Percentiles rank a stretch among this genome's conserved stretches.
Evolutionary conservation across 1,140 invertebrate genomes (phyloP).

Genomic region (Oncopodura yosiiana): DNA sequence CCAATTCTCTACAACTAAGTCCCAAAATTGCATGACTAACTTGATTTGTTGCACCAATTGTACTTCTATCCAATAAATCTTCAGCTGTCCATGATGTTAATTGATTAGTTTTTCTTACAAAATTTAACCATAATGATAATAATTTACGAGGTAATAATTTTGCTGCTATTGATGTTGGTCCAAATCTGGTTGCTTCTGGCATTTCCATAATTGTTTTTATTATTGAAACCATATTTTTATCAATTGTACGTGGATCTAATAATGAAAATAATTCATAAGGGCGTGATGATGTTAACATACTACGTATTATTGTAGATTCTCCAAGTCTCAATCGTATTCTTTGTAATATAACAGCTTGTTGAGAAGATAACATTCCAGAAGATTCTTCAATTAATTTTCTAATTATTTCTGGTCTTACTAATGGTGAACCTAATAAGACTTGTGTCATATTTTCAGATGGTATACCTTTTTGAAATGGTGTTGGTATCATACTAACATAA

Average conservation of each 20-base stretch:
- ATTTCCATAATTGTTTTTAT: slow-evolving; percentile 31
- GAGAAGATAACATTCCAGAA: slow-evolving; percentile 28
- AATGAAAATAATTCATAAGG: slow-evolving; percentile 21
- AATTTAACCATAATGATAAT: slow-evolving; percentile 17
- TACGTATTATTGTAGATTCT: slow-evolving; percentile 19
- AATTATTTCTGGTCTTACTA: slow-evolving; percentile 23
- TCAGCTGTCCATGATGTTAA: slow-evolving; percentile 13
- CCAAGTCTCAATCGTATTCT: slow-evolving; percentile 11
- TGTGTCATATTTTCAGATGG: slow-evolving; percentile 27
- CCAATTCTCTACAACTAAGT: slow-evolving; percentile 25
- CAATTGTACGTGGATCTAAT: slow-evolving; percentile 20
- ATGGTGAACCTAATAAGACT: slow-evolving; percentile 8
- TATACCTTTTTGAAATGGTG: slow-evolving; percentile 31
- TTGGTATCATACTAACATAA: slow-evolving; percentile 26
- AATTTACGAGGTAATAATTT: slow-evolving; percentile 21
- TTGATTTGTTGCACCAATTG: slow-evolving; percentile 18
- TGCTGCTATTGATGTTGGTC: slow-evolving; percentile 20
- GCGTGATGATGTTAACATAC: slow-evolving; percentile 13
- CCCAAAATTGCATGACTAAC: slow-evolving; percentile 27
- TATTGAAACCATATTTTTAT: slow-evolving; percentile 23
- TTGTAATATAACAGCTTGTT: slow-evolving; percentile 28
- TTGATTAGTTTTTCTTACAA: slow-evolving; percentile 13
- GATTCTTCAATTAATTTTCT: slow-evolving; percentile 25
- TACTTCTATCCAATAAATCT: slow-evolving; percentile 22
- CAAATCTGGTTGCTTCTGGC: slow-evolving; percentile 27